These are phyloP conservation scores for Engraulis encrasicolus DNA, from an alignment of 2,113 vertebrate species.

Conservation along the genomic window DNA sequence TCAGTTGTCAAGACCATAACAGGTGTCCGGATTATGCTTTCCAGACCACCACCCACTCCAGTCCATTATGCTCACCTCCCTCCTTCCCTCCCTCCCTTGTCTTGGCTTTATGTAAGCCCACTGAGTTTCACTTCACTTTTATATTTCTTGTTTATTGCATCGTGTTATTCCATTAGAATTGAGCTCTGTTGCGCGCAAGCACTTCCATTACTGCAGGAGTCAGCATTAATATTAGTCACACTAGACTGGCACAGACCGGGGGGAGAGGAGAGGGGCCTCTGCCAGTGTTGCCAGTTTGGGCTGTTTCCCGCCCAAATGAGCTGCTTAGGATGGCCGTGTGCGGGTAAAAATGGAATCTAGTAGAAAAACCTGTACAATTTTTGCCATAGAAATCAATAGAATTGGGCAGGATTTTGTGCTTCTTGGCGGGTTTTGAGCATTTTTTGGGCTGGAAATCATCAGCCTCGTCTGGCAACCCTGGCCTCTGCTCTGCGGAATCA, in stretches of 20 bases:
- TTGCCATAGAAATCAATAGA: no score
- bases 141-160: slow-evolving; percentile 3
- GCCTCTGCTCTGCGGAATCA: no score
- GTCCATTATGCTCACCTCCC: neutral
- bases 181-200: slow-evolving; percentile 40
- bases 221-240: slow-evolving; percentile 65
- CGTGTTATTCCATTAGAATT: slow-evolving; percentile 30
- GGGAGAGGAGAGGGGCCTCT: slow-evolving; percentile 50
- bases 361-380: no score
- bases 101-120: neutral
- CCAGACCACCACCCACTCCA: neutral
- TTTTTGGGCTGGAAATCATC: no score
- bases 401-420: no score
- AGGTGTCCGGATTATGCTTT: neutral
- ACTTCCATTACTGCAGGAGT: slow-evolving; percentile 72
- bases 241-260: slow-evolving; percentile 49
- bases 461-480: no score
- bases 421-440: no score
- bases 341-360: no score
- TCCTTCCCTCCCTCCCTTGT: neutral
- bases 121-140: neutral
- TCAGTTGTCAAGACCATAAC: neutral
- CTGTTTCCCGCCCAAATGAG: no score
- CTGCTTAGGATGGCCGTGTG: no score
- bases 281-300: no score